Base-by-base conservation (phyloP, 2,113 vertebrate genomes). In the Anarhynchus alexandrinus region DNA sequence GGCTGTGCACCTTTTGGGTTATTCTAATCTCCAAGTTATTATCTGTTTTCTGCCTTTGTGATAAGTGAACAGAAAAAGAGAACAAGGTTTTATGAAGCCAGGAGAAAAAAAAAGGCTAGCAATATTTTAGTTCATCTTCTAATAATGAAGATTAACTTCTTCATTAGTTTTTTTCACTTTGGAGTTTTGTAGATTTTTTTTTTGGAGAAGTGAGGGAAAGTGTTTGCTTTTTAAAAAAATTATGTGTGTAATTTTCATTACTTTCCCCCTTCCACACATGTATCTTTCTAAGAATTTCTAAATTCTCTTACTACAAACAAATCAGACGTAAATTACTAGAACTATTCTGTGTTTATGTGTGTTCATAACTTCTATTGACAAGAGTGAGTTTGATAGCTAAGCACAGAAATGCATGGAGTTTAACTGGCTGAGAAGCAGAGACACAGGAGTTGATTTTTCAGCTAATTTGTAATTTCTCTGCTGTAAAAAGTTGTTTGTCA, bases 401-500 rank as follows among this genome's bases (percentile, higher is more conserved):
- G 38, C 57, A 51, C 32, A 64, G 55, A 70, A 78, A 51, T 51
- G 25, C 38, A 25, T 30, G 49, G 78, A 86, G 25, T 96, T 95
- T 82, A 88, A 55, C 22, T 76, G 36, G 78, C 52, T 92, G 74
- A 73, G 74, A 95, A 95, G 52, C 32, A 96, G 90, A 62, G 55
- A 30, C 73, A 47, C 64, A 76, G 43, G 21, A 45, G 54, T 11
- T 23, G 22, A 69, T 69, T 87, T 94, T 88, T 81, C 82, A 90
- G 30, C 80, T 64, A 83, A 96, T 82, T 92, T n/a, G 26, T 86
- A 78, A 97, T 90, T 96, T 86, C 67, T 88, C 52, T 91, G 22
- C 66, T 62, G 69, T 73, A 67, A 82, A 73, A 58, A 66, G 62
- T 81, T 95, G 36, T 40, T 40, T 42, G 40, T 71, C 58, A 45